A percentile compares a stretch with the other conserved stretches of the same genome.
phyloP scores from a whole-genome alignment of 1,140 invertebrate genomes.

The Ptiloglossa arizonensis region DNA sequence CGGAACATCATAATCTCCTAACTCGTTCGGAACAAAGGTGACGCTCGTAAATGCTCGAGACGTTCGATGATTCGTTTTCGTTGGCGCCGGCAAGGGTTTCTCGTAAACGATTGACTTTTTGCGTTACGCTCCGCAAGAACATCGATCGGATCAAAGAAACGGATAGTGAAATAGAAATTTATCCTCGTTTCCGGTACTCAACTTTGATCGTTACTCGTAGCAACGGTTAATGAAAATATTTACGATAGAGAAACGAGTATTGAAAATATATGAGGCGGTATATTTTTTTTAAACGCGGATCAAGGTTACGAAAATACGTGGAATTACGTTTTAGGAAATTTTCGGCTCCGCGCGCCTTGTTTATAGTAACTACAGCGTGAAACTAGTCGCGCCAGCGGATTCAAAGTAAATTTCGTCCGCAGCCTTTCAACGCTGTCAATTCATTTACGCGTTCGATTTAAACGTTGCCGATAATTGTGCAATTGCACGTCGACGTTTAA shows the following conservation, averaged over 20 bases:
- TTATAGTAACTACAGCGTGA: too few species aligned
- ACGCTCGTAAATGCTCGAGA: conserved; percentile 24
- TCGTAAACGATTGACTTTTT: background rate
- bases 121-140: background rate
- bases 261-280: too few species aligned
- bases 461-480: conserved; percentile 19
- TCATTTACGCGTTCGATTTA: conserved; percentile 3
- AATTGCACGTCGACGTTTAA: conserved; percentile 18
- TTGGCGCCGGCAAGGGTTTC: too few species aligned
- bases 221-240: too few species aligned
- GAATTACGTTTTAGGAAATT: too few species aligned
- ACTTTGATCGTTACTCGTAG: too few species aligned
- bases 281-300: too few species aligned
- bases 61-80: background rate
- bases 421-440: conserved; percentile 2
- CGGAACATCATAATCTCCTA: background rate
- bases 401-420: background rate
- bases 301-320: too few species aligned
- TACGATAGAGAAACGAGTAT: too few species aligned
- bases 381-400: background rate
- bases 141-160: background rate
- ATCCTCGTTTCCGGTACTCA: too few species aligned
- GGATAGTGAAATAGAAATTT: too few species aligned
- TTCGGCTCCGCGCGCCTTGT: too few species aligned
- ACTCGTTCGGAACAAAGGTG: conserved; percentile 2